Percentiles rank a stretch among this genome's conserved stretches.
These are phyloP conservation scores for Phytoseiulus persimilis DNA, from an alignment of 2,888 invertebrate genomes.

Conservation along the genomic window DNA sequence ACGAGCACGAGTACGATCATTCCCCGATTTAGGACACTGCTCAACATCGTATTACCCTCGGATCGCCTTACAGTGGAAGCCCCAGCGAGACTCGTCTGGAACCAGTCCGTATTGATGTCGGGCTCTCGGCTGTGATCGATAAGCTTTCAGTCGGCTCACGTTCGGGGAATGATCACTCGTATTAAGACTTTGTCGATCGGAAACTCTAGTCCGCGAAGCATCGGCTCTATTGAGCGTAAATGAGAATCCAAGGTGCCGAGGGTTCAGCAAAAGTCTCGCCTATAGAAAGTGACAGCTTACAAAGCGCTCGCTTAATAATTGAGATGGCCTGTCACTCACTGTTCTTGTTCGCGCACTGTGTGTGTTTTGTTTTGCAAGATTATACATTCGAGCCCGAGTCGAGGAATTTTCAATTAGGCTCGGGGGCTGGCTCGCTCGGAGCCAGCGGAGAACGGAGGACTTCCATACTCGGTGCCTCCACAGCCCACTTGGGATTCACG, in stretches of 20 bases:
- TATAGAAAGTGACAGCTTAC: background rate
- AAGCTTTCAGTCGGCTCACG: background rate
- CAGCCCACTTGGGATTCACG: no score
- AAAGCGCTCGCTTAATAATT: background rate
- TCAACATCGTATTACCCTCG: no score
- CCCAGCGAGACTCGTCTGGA: no score
- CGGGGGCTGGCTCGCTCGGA: background rate
- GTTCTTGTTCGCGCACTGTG: background rate
- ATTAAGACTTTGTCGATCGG: background rate
- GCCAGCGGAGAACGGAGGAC: no score
- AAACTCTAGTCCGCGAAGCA: background rate
- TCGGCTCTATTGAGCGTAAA: background rate
- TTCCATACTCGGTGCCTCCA: no score
- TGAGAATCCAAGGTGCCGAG: background rate
- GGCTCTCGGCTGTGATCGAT: background rate
- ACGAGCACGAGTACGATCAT: no score
- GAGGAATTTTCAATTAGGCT: background rate
- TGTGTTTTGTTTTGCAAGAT: background rate
- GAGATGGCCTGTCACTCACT: background rate
- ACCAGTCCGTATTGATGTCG: background rate
- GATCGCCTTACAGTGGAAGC: no score
- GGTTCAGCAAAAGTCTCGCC: background rate
- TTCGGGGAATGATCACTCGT: background rate
- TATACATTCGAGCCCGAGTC: background rate
- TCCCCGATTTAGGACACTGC: no score